These are phyloP conservation scores for Chamaea fasciata DNA, from an alignment of 2,113 vertebrate genomes.

Conservation along the genomic window DNA sequence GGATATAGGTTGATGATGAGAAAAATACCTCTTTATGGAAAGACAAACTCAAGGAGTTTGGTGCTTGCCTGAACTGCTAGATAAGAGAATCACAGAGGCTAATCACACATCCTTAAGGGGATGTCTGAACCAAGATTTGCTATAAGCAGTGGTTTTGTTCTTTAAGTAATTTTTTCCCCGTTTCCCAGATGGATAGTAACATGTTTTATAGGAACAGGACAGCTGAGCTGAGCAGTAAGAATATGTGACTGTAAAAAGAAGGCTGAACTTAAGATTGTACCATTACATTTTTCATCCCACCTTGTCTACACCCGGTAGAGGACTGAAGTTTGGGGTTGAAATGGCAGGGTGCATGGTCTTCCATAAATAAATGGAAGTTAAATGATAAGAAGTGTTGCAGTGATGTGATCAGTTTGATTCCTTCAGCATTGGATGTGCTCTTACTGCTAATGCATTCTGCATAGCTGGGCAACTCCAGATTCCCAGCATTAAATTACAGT, in stretches of 20 bases:
- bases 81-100: background rate
- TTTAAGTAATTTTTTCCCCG: background rate
- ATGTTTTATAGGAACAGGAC: background rate
- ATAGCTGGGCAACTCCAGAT: constrained; percentile 1
- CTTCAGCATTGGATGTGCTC: background rate
- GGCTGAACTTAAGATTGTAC: background rate
- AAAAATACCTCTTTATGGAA: background rate
- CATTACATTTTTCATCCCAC: background rate
- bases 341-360: background rate
- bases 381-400: background rate
- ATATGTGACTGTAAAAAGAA: background rate
- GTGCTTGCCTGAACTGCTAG: background rate
- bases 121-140: background rate
- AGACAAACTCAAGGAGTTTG: background rate
- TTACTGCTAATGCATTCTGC: constrained; percentile 28
- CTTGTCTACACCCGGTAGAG: background rate
- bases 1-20: background rate
- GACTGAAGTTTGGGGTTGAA: background rate
- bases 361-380: background rate
- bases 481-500: background rate
- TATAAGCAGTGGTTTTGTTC: constrained; percentile 3
- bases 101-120: background rate
- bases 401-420: background rate
- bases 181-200: background rate
- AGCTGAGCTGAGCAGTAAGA: background rate